Base-by-base conservation (phyloP, 1,140 invertebrate genomes). In the Stratiolaelaps scimitus region DNA sequence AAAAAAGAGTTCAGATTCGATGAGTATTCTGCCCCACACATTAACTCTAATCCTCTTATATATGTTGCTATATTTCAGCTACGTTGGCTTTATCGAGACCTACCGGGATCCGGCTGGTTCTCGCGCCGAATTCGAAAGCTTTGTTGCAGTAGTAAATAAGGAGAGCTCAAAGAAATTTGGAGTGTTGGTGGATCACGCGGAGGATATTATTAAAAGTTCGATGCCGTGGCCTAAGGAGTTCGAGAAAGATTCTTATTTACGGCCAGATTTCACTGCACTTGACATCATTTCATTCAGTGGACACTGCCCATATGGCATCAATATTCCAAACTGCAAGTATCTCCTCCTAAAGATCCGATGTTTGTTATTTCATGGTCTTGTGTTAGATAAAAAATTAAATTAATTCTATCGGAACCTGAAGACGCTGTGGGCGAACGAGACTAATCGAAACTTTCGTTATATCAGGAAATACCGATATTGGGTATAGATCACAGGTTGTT, bases 211-310 rank as follows among this genome's bases (percentile, higher is more conserved):
- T 64, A 75, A 96, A 2, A 80, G 82, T 45, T 79, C 84, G 29
- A 77, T 97, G 34, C 93, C 93, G 0, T 97, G 93, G 93, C 83
- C 84, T 0, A 73, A 78, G 45, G 81, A 83, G 4, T 89, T 92
- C 74, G 93, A 97, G 75, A 95, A 93, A 73, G 92, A 96, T 73
- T 79, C 78, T 4, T 97, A 94, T 78, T 77, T 94, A 2, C 83
- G 84, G 68, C 93, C 93, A 0, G 93, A 97, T 74, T 97, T 96
- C 73, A 96, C 93, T 0, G 94, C 91, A 7, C 77, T 97, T n/a
- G 92, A 96, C 78, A 88, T 97, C 2, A 75, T 97, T 0, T 86
- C 89, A 0, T 97, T 93, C 78, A 82, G 87, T 2, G 90, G 88
- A 71, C 89, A 87, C 20, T 89, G 96, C 68, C 92, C 92, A 1